Evolutionary conservation across 2,113 vertebrate species (phyloP), one percentile per base, ranked within the genome.

Genomic region (Trematomus loennbergii): DNA sequence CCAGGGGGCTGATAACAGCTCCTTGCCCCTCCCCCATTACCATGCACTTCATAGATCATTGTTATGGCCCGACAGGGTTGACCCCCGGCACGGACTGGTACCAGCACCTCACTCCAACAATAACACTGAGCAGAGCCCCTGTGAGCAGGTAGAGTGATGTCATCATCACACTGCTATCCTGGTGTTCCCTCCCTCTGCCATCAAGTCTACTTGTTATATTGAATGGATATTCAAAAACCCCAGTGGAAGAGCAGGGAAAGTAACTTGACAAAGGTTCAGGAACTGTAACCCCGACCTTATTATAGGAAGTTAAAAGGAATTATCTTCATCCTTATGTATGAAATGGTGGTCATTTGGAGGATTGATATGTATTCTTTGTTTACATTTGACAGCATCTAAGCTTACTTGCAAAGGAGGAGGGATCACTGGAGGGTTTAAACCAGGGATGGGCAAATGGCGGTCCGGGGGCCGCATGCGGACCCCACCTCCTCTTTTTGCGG

Each of bases 1-100:
- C 91, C 93, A 86, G 29, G 20, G 83, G 49, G 65, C 63, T 89
- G 93, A 93, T 92, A 92, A 66, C 72, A 57, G 75, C 66, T 57
- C 82, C 81, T 85, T 22, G 40, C 70, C 52, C 65, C 45, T 3
- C 58, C 75, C 71, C 46, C 36, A 0, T 79, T 60, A 60, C 73
- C 29, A 29, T 88, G 57, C 82, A 82, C 76, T 78, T 78, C 82
- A 89, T 90, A 86, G 82, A 90, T 93, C 91, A 92, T 36, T 59
- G 74, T 79, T 82, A 78, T 29, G 53, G 59, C 46, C 22, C 29
- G 63, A 67, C 85, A 50, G 72, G 43, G 22, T n/a, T 57, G 82
- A 55, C 77, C 78, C 82, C 78, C 61, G 87, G 81, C 84, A 86
- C 85, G 59, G 85, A 73, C 76, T 89, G 85, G 91, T 87, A 93